phyloP scores from a whole-genome alignment of 2,797 vertebrate genomes.

The Pseudotriccus pelzelni region DNA sequence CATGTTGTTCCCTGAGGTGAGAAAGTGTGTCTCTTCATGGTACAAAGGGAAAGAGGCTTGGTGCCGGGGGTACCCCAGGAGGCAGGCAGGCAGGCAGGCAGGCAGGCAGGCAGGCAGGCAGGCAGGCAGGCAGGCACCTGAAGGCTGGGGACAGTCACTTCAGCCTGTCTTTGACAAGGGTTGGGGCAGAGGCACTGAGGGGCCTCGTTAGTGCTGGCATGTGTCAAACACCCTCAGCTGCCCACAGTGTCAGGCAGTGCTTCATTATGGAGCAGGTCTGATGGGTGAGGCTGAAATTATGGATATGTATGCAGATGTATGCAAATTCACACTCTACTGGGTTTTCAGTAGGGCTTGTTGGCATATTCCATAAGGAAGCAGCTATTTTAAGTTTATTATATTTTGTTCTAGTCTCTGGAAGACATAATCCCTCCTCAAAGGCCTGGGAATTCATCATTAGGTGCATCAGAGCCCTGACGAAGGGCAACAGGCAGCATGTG shows the following conservation, averaged over 20 bases:
- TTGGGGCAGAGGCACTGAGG: accelerated
- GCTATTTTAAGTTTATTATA: conserved; percentile 51
- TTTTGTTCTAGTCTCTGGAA: conserved; percentile 32
- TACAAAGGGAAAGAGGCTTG: background rate
- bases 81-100: accelerated
- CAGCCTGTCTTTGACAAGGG: accelerated
- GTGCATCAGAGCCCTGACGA: background rate
- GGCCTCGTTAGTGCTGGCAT: background rate
- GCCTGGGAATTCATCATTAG: background rate
- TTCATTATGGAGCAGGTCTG: background rate
- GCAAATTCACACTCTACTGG: conserved; percentile 24
- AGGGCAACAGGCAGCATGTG: background rate
- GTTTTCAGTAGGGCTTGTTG: conserved; percentile 31
- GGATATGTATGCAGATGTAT: conserved; percentile 44
- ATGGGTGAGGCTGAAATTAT: conserved; percentile 31
- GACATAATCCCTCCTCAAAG: conserved; percentile 25
- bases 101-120: too few relatives aligned
- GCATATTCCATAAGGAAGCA: conserved; percentile 32
- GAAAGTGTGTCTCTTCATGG: accelerated
- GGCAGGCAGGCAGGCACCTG: background rate
- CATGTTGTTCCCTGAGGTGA: accelerated
- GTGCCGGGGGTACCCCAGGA: accelerated
- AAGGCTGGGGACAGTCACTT: background rate
- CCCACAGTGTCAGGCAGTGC: background rate
- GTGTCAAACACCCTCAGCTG: background rate